These are phyloP conservation scores for Drosophila merina DNA, from an alignment of 2,888 invertebrate genomes.

Conservation along the genomic window DNA sequence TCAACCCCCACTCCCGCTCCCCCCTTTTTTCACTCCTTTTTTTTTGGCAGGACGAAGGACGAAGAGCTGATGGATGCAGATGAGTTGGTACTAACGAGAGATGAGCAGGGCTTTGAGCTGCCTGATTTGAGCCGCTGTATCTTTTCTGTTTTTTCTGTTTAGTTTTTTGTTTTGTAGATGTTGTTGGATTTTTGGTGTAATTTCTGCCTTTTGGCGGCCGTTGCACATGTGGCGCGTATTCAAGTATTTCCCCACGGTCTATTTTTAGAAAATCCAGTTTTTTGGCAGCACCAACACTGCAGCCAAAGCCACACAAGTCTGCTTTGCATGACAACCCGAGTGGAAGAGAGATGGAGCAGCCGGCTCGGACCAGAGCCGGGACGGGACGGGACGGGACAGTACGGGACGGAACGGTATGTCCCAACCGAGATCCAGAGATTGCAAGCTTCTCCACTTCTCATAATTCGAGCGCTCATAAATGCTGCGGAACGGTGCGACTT, in stretches of 20 bases:
- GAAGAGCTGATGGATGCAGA: background rate
- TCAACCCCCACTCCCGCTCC: conserved; percentile 26
- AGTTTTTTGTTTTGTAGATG: conserved; percentile 3
- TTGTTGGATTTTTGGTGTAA: conserved; percentile 29
- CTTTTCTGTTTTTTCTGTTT: background rate
- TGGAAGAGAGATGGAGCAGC: conserved; percentile 9
- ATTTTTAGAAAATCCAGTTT: conserved; percentile 83
- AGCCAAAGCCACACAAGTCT: conserved; percentile 24
- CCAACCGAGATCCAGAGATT: conserved; percentile 17
- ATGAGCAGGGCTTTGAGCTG: conserved; percentile 20
- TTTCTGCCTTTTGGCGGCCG: conserved; percentile 66
- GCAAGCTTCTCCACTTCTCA: conserved; percentile 29
- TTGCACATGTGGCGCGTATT: conserved; percentile 78
- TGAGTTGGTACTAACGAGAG: conserved; percentile 22
- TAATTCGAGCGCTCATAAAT: conserved; percentile 45
- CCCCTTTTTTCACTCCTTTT: background rate
- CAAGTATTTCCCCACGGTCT: conserved; percentile 81
- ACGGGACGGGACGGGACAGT: background rate
- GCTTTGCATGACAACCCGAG: conserved; percentile 61
- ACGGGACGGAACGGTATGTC: background rate
- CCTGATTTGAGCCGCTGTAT: conserved; percentile 24
- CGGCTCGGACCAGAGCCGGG: background rate
- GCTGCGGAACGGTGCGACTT: conserved; percentile 5
- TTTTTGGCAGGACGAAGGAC: conserved; percentile 4
- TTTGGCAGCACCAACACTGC: conserved; percentile 66